A percentile compares a stretch with the other conserved stretches of the same genome.
phyloP scores from a whole-genome alignment of 2,797 vertebrate genomes.

The Sebastes iracundus region DNA sequence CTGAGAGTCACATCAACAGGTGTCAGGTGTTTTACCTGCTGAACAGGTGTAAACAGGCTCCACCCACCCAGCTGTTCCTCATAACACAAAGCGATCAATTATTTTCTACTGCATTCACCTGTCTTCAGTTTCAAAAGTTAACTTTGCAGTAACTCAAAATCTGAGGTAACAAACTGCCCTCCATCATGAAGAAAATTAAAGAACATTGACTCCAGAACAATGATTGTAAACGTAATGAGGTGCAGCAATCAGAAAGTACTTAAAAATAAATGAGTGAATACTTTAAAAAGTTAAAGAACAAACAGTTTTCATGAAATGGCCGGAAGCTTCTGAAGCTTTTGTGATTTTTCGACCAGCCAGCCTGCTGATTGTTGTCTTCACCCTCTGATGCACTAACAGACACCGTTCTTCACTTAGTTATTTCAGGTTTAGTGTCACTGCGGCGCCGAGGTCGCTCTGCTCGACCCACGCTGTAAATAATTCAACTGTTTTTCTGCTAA shows the following conservation, averaged over 20 bases:
- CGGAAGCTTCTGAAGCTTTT: background rate
- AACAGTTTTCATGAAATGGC: background rate
- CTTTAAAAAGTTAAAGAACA: background rate
- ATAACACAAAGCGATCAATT: background rate
- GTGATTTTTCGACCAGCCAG: background rate
- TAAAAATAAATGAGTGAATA: background rate
- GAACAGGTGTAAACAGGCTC: constrained; percentile 26
- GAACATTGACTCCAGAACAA: background rate
- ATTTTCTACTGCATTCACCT: background rate
- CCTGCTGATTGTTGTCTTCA: background rate
- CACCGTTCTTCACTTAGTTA: background rate
- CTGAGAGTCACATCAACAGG: background rate
- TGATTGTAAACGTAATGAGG: background rate
- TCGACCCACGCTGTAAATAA: background rate
- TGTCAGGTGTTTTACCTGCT: constrained; percentile 9
- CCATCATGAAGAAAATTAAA: background rate
- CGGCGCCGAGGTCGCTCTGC: background rate
- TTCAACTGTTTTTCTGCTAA: background rate
- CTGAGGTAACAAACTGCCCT: background rate
- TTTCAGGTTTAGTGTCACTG: background rate
- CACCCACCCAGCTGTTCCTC: constrained; percentile 25
- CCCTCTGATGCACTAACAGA: background rate
- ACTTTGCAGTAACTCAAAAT: background rate
- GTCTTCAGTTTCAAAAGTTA: background rate
- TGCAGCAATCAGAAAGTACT: background rate